These are phyloP conservation scores for Zeugodacus cucurbitae DNA, from an alignment of 1,140 invertebrate species.

Conservation along the genomic window DNA sequence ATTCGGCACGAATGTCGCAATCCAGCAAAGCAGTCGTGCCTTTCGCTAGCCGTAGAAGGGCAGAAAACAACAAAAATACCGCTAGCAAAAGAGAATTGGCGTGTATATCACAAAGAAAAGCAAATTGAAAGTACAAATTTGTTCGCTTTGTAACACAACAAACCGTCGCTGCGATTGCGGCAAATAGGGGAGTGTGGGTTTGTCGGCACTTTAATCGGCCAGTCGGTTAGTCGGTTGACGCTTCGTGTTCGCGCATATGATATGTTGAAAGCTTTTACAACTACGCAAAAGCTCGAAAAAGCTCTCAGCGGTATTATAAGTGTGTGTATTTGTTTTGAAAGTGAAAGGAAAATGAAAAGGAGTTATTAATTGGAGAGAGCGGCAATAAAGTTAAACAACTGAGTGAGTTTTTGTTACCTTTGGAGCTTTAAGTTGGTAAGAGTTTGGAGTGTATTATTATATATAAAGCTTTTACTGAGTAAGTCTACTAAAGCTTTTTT, in stretches of 20 bases:
- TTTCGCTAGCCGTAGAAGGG: not conserved
- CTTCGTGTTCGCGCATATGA: slow-evolving; percentile 10
- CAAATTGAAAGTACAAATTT: not conserved
- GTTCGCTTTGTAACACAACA: not conserved
- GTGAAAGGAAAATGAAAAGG: not conserved
- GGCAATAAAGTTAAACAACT: not conserved
- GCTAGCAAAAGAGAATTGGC: not conserved
- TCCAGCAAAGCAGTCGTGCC: not conserved
- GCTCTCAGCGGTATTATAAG: not conserved
- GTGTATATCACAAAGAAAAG: not conserved
- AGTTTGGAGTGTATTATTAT: too few relatives aligned
- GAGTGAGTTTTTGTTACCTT: not conserved
- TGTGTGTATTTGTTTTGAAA: not conserved
- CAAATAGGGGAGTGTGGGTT: not conserved
- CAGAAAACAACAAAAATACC: not conserved
- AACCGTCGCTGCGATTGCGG: not conserved
- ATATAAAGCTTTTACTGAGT: too few relatives aligned
- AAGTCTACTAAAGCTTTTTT: too few relatives aligned
- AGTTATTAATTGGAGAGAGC: not conserved
- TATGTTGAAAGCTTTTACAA: slow-evolving; percentile 13
- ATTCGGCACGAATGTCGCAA: not conserved
- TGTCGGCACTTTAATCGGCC: not conserved
- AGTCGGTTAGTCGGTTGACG: slow-evolving; percentile 15
- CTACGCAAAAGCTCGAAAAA: not conserved
- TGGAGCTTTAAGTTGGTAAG: not conserved